A percentile compares a stretch with the other conserved stretches of the same genome.
These are phyloP conservation scores for Drosophila sechellia DNA, from an alignment of 1,140 invertebrate species.

Conservation along the genomic window DNA sequence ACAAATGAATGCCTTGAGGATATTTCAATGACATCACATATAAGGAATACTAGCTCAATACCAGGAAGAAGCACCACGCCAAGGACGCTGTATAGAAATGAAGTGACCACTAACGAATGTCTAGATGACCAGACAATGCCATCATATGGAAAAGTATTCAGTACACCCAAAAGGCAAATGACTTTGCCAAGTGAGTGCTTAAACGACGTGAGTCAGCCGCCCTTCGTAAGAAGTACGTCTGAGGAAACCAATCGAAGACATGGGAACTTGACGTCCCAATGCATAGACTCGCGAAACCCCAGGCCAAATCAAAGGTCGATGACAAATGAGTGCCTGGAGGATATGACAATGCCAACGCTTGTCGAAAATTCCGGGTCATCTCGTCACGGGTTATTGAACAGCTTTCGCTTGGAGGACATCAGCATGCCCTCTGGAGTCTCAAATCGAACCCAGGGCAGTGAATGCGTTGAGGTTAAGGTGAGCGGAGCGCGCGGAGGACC, in stretches of 20 bases:
- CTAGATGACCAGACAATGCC: conserved; percentile 42
- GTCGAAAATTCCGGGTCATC: not conserved
- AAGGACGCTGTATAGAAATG: not conserved
- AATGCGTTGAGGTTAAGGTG: conserved; percentile 2
- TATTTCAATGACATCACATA: conserved; percentile 6
- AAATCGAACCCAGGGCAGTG: not conserved
- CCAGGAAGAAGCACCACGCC: not conserved
- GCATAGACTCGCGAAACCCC: not conserved
- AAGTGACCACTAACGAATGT: conserved; percentile 8
- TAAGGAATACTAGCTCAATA: not conserved
- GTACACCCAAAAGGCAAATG: not conserved
- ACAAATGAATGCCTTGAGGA: conserved; percentile 1
- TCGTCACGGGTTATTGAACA: not conserved
- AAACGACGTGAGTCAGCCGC: conserved; percentile 14
- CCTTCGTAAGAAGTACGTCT: not conserved
- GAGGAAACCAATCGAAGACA: not conserved
- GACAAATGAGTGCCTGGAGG: conserved; percentile 16
- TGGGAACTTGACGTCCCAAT: not conserved
- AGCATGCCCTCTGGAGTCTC: conserved; percentile 8
- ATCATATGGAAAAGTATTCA: conserved; percentile 18
- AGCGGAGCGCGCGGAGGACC: not conserved
- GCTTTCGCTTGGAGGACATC: conserved; percentile 16
- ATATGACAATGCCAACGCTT: conserved; percentile 42
- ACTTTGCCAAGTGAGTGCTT: conserved; percentile 18
- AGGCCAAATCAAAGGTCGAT: conserved; percentile 1